Percentiles rank a stretch among this genome's conserved stretches.
phyloP scores from a whole-genome alignment of 2,888 invertebrate genomes.

The Ichneumoninae sp. region DNA sequence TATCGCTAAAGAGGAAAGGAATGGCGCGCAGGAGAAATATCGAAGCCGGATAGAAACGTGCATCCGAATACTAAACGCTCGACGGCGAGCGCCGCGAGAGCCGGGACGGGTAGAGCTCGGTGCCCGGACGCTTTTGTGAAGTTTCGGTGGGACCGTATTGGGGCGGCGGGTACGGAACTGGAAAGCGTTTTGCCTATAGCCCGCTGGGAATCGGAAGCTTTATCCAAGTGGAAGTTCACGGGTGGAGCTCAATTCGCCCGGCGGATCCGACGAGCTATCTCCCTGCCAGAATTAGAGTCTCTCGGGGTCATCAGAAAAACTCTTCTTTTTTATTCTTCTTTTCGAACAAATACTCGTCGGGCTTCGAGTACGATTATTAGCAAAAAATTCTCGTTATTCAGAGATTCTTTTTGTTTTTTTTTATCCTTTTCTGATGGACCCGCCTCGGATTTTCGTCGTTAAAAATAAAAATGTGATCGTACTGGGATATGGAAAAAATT shows the following conservation, averaged over 20 bases:
- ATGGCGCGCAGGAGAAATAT: slow-evolving; percentile 3
- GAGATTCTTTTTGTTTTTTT: too few species aligned
- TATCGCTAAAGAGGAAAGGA: slow-evolving; percentile 52
- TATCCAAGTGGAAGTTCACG: slow-evolving; percentile 37
- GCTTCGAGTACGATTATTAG: background rate
- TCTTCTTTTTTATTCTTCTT: background rate
- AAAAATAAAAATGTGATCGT: too few species aligned
- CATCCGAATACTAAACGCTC: slow-evolving; percentile 43
- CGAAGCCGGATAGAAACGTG: slow-evolving; percentile 35
- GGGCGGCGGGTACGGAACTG: slow-evolving; percentile 5
- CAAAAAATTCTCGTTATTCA: too few species aligned
- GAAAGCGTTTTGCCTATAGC: slow-evolving; percentile 33
- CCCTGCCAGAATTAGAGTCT: background rate
- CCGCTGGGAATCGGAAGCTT: background rate
- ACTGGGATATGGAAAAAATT: too few species aligned
- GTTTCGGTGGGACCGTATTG: slow-evolving; percentile 7
- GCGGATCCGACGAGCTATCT: background rate
- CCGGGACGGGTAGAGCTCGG: background rate
- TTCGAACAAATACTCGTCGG: background rate
- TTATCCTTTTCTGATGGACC: too few species aligned
- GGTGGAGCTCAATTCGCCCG: slow-evolving; percentile 7
- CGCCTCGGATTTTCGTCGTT: too few species aligned
- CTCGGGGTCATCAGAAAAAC: slow-evolving; percentile 3
- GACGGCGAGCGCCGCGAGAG: background rate
- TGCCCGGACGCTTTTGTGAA: slow-evolving; percentile 4